Base-by-base conservation (phyloP, 2,888 invertebrate species). In the Synanthedon formicaeformis region DNA sequence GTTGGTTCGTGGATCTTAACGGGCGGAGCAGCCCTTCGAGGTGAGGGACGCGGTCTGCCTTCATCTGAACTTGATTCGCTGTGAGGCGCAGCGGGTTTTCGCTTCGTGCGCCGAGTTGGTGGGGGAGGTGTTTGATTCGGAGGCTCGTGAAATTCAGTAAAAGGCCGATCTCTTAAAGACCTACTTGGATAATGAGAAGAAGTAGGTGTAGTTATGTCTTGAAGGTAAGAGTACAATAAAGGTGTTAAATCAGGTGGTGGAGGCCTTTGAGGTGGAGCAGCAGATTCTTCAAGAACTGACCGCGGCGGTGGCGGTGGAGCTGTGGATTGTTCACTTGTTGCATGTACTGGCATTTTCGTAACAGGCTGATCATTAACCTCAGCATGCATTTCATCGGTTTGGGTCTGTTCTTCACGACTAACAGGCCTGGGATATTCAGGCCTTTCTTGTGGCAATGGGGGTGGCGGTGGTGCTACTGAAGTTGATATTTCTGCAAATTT, bases 1-100 rank as follows among this genome's bases (percentile, higher is more conserved):
- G 92, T 89, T 1, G 91, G 92, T 62, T 93, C 92, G 11, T 90
- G 89, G 1, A 81, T 65, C 63, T 85, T 82, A 18, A 71, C 65
- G 4, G 79, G 75, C 1, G 80, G 65, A 13, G 84, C 66, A 71
- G 82, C 62, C 60, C 85, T 73, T 56, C 88, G 65, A 4, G 82
- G 71, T 0, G 82, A 79, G 0, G 81, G 80, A 13, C 84, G 78
- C n/a, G 85, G 78, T 48, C 81, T 78, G 10, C 78, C 81, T 18
- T 90, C 89, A 8, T 89, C 85, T 0, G 90, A 85, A 63, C 89
- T 86, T 10, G 89, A 84, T 59, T 87, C 86, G n/a, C 79, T 80
- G 56, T 78, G 79, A 16, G 77, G 77, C 27, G 80, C 68, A 8
- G 81, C 68, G 11, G 75, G 77, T 59, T 80, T 81, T 40, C 82